Conservation (phyloP, 1,140 invertebrate genomes). For the Capitella teleta region DNA sequence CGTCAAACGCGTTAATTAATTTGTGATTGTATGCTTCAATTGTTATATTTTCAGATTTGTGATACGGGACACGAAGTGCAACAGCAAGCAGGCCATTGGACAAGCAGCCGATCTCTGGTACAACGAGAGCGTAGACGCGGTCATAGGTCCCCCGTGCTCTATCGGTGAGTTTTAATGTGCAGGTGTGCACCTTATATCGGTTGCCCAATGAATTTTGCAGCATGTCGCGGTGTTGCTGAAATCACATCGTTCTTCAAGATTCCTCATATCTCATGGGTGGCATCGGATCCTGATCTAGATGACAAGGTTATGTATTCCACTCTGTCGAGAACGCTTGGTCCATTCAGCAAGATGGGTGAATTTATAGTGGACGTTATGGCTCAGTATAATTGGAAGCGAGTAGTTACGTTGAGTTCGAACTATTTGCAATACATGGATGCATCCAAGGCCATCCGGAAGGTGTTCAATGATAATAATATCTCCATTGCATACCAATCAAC, state of each 20-base stretch:
- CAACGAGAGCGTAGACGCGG: slow-evolving; percentile 13
- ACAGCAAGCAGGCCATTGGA: slow-evolving; percentile 8
- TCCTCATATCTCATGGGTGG: slow-evolving; percentile 13
- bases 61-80: slow-evolving; percentile 9
- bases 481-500: no score
- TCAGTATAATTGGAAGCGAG: slow-evolving; percentile 8
- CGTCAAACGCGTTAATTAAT: no score
- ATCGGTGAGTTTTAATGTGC: slow-evolving; percentile 9
- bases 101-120: slow-evolving; percentile 8
- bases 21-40: no score
- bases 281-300: slow-evolving; percentile 10
- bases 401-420: no score
- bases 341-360: slow-evolving; percentile 8
- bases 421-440: no score
- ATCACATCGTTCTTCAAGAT: slow-evolving; percentile 12
- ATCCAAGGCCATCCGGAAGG: no score
- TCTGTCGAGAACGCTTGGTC: slow-evolving; percentile 4
- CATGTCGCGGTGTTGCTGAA: slow-evolving; percentile 8
- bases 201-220: no score
- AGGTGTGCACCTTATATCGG: no score
- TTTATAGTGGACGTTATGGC: slow-evolving; percentile 10
- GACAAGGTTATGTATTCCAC: slow-evolving; percentile 6
- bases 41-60: no score
- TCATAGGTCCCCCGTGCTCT: slow-evolving; percentile 14
- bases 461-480: no score